phyloP scores from a whole-genome alignment of 2,888 invertebrate genomes.

The Enchytraeus crypticus region DNA sequence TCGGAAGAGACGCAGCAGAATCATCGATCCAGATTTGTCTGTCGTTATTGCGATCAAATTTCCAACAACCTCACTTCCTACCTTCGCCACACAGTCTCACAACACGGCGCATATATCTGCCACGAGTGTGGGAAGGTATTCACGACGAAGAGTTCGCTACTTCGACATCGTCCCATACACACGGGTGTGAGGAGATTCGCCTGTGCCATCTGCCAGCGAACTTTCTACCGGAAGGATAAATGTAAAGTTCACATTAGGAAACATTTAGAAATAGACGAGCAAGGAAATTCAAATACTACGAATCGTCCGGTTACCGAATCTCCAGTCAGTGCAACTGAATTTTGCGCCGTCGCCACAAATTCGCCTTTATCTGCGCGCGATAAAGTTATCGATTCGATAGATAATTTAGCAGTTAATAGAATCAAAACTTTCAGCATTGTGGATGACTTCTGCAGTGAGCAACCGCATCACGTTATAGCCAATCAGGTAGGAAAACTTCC shows the following conservation, averaged over 20 bases:
- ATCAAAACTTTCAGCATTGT: no score
- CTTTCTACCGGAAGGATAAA: constrained; percentile 33
- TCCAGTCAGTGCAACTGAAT: no score
- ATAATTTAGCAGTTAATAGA: no score
- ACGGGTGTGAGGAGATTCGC: constrained; percentile 30
- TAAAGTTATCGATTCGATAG: no score
- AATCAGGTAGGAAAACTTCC: no score
- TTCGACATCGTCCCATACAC: constrained; percentile 32
- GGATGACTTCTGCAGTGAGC: no score
- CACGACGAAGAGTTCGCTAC: constrained; percentile 30
- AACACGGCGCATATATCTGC: constrained; percentile 30
- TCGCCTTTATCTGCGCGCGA: no score
- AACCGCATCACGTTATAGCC: no score
- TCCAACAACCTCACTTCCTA: constrained; percentile 20
- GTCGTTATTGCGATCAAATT: constrained; percentile 24
- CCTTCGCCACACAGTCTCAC: constrained; percentile 26
- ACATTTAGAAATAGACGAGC: constrained; percentile 4
- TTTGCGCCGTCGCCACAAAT: no score
- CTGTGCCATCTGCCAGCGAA: constrained; percentile 30
- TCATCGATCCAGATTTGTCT: constrained; percentile 2
- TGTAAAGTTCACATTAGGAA: constrained; percentile 31
- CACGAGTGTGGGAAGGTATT: constrained; percentile 32
- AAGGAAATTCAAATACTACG: no score
- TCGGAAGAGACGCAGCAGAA: not conserved
- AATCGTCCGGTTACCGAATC: no score